Evolutionary conservation across 2,113 vertebrate species (phyloP), one percentile per base, ranked within the genome.

Genomic region (Rostratula benghalensis): DNA sequence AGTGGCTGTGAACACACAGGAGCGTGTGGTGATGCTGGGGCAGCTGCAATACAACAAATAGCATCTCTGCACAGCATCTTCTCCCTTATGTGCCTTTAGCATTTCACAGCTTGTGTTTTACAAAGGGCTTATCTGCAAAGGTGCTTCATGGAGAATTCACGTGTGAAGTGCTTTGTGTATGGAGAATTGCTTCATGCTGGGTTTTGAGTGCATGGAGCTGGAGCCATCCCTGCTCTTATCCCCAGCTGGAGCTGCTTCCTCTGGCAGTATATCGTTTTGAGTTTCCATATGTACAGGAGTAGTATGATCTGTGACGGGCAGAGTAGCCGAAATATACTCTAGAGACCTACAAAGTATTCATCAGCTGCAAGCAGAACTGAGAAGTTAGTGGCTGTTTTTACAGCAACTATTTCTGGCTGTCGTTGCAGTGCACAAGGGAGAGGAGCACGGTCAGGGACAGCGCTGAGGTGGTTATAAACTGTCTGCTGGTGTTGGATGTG

Each of bases 61-160:
- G 51, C 2, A 0, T 67, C 56, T 53, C 67, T 45, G 43, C 16
- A 8, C 14, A 25, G 56, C 21, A 3, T 54, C 69, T 74, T 71
- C 48, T 68, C 30, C 3, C 0, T 57, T 37, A 22, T 50, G 27
- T 6, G 4, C 1, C 2, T 28, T 53, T 22, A 65, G n/a, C 21
- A 2, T 73, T 74, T 80, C 76, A 57, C 43, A 60, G 54, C 76
- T 76, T 64, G 39, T 2, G 2, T 77, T 64, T 45, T 3, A 2
- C 3, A 3, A 54, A 56, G 70, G 35, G 56, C 37, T 35, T 35
- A 5, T 13, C 41, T 1, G 3, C 0, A 0, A 57, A 68, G 33
- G 57, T 71, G 70, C 41, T 61, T 65, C 1, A 0, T 25, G 53
- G 51, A 2, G 3, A 45, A 50, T 45, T 63, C 0, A 0, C 1